Evolutionary conservation across 2,888 invertebrate species (phyloP).

Genomic region (Phorcus lineatus): DNA sequence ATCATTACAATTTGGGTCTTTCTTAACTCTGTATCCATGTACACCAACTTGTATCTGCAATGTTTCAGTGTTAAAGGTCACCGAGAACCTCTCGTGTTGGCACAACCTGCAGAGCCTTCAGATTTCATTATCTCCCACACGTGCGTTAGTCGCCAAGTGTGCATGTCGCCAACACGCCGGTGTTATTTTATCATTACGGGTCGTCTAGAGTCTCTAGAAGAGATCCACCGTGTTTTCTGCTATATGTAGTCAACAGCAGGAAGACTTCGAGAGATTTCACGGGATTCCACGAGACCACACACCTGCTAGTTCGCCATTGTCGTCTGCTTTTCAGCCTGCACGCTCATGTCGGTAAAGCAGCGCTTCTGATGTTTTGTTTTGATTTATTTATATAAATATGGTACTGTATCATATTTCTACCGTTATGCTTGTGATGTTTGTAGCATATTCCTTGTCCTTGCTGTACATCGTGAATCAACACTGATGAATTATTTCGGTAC

Average conservation of each 20-base stretch:
- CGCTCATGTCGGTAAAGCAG: not conserved
- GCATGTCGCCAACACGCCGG: not conserved
- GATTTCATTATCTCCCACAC: not conserved
- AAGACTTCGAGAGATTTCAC: too few species aligned
- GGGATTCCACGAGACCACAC: not conserved
- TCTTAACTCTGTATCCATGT: too few species aligned
- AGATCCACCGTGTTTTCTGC: too few species aligned
- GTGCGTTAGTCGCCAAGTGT: not conserved
- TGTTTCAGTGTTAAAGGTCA: too few species aligned
- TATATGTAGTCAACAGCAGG: too few species aligned
- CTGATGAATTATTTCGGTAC: not conserved
- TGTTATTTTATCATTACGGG: slow-evolving; percentile 6
- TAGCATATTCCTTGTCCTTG: not conserved
- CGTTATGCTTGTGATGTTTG: not conserved
- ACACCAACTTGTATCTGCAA: too few species aligned
- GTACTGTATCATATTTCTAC: not conserved
- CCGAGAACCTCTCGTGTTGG: not conserved
- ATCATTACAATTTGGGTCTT: too few species aligned
- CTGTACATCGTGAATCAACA: not conserved
- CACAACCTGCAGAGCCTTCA: not conserved
- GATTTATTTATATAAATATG: not conserved
- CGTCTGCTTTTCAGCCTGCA: not conserved
- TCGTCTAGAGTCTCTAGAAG: too few species aligned
- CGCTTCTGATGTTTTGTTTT: not conserved
- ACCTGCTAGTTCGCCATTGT: not conserved